Evolutionary conservation across 2,888 invertebrate species (phyloP), one percentile per base, ranked within the genome.

Genomic region (Danaus chrysippus): DNA sequence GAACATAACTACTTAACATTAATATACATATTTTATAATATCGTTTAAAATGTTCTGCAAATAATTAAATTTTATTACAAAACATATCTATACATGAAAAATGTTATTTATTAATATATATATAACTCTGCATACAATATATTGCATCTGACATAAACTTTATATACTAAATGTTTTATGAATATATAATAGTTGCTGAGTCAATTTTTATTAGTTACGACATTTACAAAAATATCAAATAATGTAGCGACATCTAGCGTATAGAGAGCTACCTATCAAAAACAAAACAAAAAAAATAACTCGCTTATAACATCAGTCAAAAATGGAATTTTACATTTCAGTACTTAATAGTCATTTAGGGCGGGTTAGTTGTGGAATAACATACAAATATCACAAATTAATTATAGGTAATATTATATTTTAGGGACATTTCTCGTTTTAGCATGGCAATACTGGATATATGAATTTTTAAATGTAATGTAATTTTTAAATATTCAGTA

Each of bases 251-350:
- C 59, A 65, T 53, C 58, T 69, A 69, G 69, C 53, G 57, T 69
- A 71, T 65, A 87, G 87, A 87, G 86, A 87, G 87, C 87, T 83
- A 83, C 78, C 74, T 79, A 82, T 77, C 70, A 80, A 74, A 73
- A 71, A 71, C 68, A 70, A 71, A 71, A 65, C 66, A 71, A 58
- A 56, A 66, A n/a, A 53, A 61, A 68, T 54, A 55, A 23, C 62
- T 72, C 66, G 70, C 69, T 66, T 49, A 60, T 69, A 73, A 71
- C 68, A 72, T 77, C 78, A 80, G 77, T 79, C 76, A 75, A 74
- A 34, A 72, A 71, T 73, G 72, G 70, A 75, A 76, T 73, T 75
- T 70, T 59, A 57, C 54, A 54, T 56, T 56, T 46, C 56, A 58
- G 64, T 70, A 71, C 68, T 69, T 68, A 70, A 71, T 66, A 71